These are phyloP conservation scores for Magallana angulata DNA, from an alignment of 1,140 invertebrate genomes.

Conservation along the genomic window DNA sequence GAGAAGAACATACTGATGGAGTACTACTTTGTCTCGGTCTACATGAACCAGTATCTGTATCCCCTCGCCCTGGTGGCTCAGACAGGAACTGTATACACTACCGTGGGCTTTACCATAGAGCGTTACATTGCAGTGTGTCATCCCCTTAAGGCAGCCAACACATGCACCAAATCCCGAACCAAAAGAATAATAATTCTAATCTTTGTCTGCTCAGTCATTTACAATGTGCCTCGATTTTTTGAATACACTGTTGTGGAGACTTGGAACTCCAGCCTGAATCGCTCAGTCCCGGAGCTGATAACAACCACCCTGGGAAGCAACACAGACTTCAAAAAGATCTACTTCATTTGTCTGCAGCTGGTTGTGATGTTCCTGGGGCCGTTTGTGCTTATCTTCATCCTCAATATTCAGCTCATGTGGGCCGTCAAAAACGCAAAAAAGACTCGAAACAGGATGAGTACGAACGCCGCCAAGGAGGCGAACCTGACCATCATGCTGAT, in stretches of 20 bases:
- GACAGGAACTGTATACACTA: conserved; percentile 91
- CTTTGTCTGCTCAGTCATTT: conserved; percentile 83
- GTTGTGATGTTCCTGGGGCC: conserved; percentile 85
- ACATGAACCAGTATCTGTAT: conserved; percentile 82
- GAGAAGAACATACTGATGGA: conserved; percentile 88
- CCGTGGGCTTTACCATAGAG: conserved; percentile 88
- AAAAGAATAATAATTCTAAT: conserved; percentile 84
- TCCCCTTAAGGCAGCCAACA: conserved; percentile 89
- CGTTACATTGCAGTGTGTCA: conserved; percentile 89
- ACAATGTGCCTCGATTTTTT: conserved; percentile 84
- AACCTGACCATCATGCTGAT: conserved; percentile 87
- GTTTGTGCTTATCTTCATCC: conserved; percentile 84
- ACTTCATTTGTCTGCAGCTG: conserved; percentile 85
- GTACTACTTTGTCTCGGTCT: conserved; percentile 80
- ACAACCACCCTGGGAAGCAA: conserved; percentile 76
- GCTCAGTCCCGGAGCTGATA: conserved; percentile 56
- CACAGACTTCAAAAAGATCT: conserved; percentile 83
- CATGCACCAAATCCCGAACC: conserved; percentile 84
- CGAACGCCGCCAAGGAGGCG: conserved; percentile 83
- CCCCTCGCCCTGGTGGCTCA: conserved; percentile 86
- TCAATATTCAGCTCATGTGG: conserved; percentile 86
- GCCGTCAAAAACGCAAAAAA: conserved; percentile 84
- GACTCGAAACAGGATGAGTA: conserved; percentile 70
- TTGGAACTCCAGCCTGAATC: conserved; percentile 50
- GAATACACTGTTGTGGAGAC: conserved; percentile 56